Base-by-base conservation (phyloP, 2,797 vertebrate species). In the Avahi laniger region DNA sequence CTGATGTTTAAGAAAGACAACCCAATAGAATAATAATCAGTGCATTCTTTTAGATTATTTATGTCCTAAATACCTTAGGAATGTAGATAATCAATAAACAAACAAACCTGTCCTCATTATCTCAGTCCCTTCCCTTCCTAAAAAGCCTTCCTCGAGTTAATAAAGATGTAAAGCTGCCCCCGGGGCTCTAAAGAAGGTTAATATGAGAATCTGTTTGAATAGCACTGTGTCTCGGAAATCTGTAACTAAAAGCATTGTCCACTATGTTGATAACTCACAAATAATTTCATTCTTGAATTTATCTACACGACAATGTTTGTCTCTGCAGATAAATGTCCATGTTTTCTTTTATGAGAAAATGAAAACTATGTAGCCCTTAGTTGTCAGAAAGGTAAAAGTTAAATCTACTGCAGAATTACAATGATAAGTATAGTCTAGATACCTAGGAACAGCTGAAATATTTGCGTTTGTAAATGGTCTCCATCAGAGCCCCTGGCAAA, bases 11-110 rank as follows among this genome's bases (percentile, higher is more conserved):
- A 93, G 91, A 70, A 92, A 95, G 54, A 89, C 48, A 91, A 94
- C 33, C 35, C 54, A 35, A 54, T 30, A 24, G 86, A 41, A 82
- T 86, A 57, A 48, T 38, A 87, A 78, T 85, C 38, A 3, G 28
- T 30, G 22, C 79, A 57, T 81, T 91, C 91, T 88, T 87, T 41
- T 41, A 33, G 57, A 88, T 85, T 95, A 82, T 17, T 52, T 24
- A 24, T 41, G 59, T 69, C 24, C 88, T 95, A 91, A 92, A 96
- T 79, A 63, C 75, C 85, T 91, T 61, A 59, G 96, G 96, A 96
- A 98, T 95, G 96, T 87, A 86, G 65, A 50, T 95, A 97, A 98
- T 94, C 96, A 94, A 67, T 97, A 95, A 96, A 38, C 86, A 97
- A 97, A 97, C 96, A 96, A 57, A n/a, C 20, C 30, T 41, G 67